Conservation (phyloP, 1,140 invertebrate genomes). For the Drosophila navojoa region DNA sequence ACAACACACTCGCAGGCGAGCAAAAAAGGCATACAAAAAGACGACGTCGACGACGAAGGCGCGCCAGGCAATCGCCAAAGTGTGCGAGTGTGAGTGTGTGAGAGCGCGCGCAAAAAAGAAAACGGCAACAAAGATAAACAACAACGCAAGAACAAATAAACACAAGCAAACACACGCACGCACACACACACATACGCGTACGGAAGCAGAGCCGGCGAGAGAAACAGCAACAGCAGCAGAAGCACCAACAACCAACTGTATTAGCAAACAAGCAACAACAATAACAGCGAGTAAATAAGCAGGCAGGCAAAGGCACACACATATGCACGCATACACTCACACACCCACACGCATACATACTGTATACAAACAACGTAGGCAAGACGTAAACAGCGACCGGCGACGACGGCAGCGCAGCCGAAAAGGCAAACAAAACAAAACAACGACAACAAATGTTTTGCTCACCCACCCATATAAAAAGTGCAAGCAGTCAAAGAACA, state of each 20-base stretch:
- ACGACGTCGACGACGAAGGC: constrained; percentile 35
- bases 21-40: constrained; percentile 56
- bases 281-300: constrained; percentile 21
- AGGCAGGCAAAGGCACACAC: constrained; percentile 30
- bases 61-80: constrained; percentile 28
- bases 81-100: constrained; percentile 26
- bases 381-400: constrained; percentile 51
- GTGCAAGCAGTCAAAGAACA: constrained; percentile 25
- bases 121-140: constrained; percentile 76
- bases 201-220: constrained; percentile 27
- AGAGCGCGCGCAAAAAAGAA: constrained; percentile 63
- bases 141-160: constrained; percentile 55
- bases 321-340: constrained; percentile 15
- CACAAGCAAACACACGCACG: constrained; percentile 31
- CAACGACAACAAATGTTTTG: constrained; percentile 32
- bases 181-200: neutral
- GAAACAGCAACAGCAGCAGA: constrained; percentile 36
- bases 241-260: constrained; percentile 56
- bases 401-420: constrained; percentile 15
- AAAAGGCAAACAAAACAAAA: constrained; percentile 52
- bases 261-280: constrained; percentile 71
- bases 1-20: constrained; percentile 23
- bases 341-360: constrained; percentile 5
- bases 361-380: constrained; percentile 22
- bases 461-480: constrained; percentile 46